Evolutionary conservation across 2,888 invertebrate genomes (phyloP), one percentile per base, ranked within the genome.

Genomic region (Andricus quercusramuli): DNA sequence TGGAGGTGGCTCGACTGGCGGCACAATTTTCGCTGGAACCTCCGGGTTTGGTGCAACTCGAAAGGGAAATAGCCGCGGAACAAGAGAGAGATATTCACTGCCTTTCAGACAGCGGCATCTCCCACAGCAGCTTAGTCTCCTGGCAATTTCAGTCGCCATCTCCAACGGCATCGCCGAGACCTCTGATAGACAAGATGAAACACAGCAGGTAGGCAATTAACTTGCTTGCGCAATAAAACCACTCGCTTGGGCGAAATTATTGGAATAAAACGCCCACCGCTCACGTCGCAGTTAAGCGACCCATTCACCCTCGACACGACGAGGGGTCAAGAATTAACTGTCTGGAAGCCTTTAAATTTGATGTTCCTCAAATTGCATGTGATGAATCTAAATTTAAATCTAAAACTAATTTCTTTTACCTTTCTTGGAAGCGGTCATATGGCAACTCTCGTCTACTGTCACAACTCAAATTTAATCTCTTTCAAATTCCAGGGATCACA

Each of bases 61-160:
- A 97, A 93, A 96, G 96, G 89, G 97, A 97, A 94, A 97, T 98
- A 81, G 97, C 96, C n/a, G 94, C 95, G 85, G 96, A 97, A 91
- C 96, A 96, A 91, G 94, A 95, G 41, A 94, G 95, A 89, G 95
- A 95, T 17, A 94, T 94, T 9, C 94, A 94, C 83, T 92, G 92
- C 84, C 86, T 92, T 79, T 93, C 93, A 20, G 95, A 95, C 91
- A 95, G 95, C 78, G 95, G 95, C 91, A 94, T 95, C 92, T 85
- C 94, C 90, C 89, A 93, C 83, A 93, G 94, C 87, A 94, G 94
- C 59, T 89, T 94, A 78, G 91, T 95, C 77, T 95, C 95, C 20
- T 96, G 96, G 96, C 96, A 96, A 93, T 96, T 96, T 93, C 94
- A 95, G 85, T 89, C 92, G 70, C 93, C 94, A 2, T 93, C 93